Conservation (phyloP, 2,888 invertebrate species). For the Drosophila rubida region DNA sequence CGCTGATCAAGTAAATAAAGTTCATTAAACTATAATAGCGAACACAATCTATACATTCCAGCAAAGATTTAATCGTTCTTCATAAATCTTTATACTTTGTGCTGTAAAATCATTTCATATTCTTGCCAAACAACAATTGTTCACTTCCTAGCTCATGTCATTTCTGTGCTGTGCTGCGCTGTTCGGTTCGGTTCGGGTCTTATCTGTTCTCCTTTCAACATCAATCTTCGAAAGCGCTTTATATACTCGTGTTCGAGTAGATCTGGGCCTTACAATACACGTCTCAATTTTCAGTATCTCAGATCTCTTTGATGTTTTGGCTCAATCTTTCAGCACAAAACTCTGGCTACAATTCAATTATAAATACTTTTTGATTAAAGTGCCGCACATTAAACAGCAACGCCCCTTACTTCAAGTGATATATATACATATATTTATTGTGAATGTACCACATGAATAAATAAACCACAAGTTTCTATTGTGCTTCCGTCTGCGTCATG, state of each 20-base stretch:
- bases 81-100: slow-evolving; percentile 16
- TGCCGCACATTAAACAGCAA: slow-evolving; percentile 62
- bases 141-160: slow-evolving; percentile 49
- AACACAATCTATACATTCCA: background rate
- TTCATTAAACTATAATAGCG: background rate
- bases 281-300: slow-evolving; percentile 57
- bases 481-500: slow-evolving; percentile 64
- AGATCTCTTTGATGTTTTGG: slow-evolving; percentile 59
- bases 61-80: slow-evolving; percentile 6
- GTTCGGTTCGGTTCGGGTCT: slow-evolving; percentile 1
- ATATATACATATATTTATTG: slow-evolving; percentile 26
- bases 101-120: slow-evolving; percentile 16
- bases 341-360: slow-evolving; percentile 73
- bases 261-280: slow-evolving; percentile 26
- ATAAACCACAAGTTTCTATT: slow-evolving; percentile 53
- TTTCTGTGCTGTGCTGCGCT: background rate
- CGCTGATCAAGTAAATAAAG: background rate
- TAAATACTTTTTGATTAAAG: slow-evolving; percentile 65
- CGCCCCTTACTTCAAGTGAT: slow-evolving; percentile 56
- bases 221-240: slow-evolving; percentile 56
- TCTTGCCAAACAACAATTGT: slow-evolving; percentile 23
- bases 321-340: slow-evolving; percentile 60
- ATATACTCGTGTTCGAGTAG: slow-evolving; percentile 24
- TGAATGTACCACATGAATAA: slow-evolving; percentile 20
- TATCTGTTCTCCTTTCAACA: slow-evolving; percentile 62